Base-by-base conservation (phyloP, 2,888 invertebrate genomes). In the Chrysolina americana region DNA sequence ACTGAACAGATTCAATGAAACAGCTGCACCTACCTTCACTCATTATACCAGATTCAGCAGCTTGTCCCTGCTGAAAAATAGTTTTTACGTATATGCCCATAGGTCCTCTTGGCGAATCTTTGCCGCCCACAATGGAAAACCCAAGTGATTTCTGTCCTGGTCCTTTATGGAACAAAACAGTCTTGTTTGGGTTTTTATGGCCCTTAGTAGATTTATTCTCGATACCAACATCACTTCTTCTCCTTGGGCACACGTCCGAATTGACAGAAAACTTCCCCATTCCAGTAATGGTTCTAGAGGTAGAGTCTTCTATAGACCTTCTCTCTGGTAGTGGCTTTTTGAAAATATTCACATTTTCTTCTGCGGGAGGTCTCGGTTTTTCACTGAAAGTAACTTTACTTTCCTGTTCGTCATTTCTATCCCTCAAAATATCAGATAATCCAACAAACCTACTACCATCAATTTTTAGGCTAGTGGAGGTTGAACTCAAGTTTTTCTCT, bases 1-100 rank as follows among this genome's bases (percentile, higher is more conserved):
- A 36, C 36, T 28, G 28, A 36, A 36, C 8, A 36, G 0, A 36
- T 36, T 36, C 8, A 36, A 36, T 36, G 36, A 3, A 36, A 28
- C 28, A 28, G 28, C 5, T 28, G 5, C 23, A 59, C 41, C 80
- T 88, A 95, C 96, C 96, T 93, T 96, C 95, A 89, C 92, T 92
- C 36, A 96, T 90, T 78, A 92, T 90, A 28, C 93, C 94, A 81
- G 93, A 92, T 83, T 96, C 95, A 41, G 95, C 94, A 13, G 96
- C 95, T 87, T 96, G 94, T 6, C 97, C 96, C 81, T 94, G 92
- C 74, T 94, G 93, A 85, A 96, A 95, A 78, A 97, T 93, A 28
- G 95, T 95, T 87, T 96, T 95, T 21, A 97, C 95, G 86, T 94
- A 96, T 82, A 97, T 95, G 59, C 96, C 96, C 92, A 96, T 95